Conservation (phyloP, 2,888 invertebrate species). For the Caenorhabditis imperialis region DNA sequence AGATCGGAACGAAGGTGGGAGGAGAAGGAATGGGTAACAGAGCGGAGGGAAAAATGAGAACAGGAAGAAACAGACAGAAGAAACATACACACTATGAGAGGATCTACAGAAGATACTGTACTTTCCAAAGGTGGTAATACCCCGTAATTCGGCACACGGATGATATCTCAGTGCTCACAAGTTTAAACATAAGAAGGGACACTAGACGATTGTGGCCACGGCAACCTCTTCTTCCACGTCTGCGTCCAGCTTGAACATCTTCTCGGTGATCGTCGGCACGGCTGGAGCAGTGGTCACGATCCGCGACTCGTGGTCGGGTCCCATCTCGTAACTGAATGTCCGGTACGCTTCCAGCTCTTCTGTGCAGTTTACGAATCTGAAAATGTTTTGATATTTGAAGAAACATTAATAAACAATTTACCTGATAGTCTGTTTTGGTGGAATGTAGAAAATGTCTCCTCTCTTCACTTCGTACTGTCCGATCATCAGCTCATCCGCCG, state of each 20-base stretch:
- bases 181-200: neutral
- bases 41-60: neutral
- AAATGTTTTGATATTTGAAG: neutral
- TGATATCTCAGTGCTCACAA: conserved; percentile 41
- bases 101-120: conserved; percentile 32
- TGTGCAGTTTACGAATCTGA: conserved; percentile 53
- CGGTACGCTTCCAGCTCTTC: conserved; percentile 70
- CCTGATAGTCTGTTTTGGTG: conserved; percentile 62
- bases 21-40: neutral
- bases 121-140: conserved; percentile 34
- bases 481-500: conserved; percentile 26
- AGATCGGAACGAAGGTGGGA: conserved; percentile 43
- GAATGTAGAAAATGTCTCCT: conserved; percentile 75
- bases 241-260: conserved; percentile 46
- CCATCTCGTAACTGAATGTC: conserved; percentile 75
- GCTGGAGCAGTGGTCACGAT: conserved; percentile 18
- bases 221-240: conserved; percentile 37
- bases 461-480: conserved; percentile 55
- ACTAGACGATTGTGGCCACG: conserved; percentile 5
- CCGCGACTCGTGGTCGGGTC: conserved; percentile 71
- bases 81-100: conserved; percentile 13
- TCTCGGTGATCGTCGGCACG: conserved; percentile 29
- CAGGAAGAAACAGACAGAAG: conserved; percentile 4
- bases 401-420: conserved; percentile 9
- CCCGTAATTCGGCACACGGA: conserved; percentile 52